Evolutionary conservation across 2,797 vertebrate genomes (phyloP).

Genomic region (Delichon dasypus): DNA sequence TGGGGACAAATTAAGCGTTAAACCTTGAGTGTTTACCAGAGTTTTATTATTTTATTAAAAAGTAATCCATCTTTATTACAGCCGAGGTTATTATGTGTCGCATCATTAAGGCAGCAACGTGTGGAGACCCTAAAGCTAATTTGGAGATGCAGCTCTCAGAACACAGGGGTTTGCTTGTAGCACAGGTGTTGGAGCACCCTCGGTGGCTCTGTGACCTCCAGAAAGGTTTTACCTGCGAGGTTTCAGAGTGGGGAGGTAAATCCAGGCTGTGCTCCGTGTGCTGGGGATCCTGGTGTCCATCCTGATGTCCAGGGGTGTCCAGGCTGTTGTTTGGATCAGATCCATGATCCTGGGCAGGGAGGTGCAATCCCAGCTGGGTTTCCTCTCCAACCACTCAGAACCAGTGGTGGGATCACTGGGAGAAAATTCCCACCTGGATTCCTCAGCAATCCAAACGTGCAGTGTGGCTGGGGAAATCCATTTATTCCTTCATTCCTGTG

Average conservation of each 20-base stretch:
- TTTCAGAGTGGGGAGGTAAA: not conserved
- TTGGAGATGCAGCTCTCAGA: slow-evolving; percentile 19
- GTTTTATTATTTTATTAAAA: slow-evolving; percentile 79
- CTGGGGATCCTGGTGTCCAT: not conserved
- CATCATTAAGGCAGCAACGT: slow-evolving; percentile 63
- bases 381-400: not conserved
- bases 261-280: not conserved
- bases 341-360: not conserved
- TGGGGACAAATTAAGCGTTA: slow-evolving; percentile 89
- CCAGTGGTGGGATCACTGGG: not conserved
- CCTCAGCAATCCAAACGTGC: rapidly evolving
- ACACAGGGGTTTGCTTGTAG: slow-evolving; percentile 32
- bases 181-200: not conserved
- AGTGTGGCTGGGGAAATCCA: not conserved
- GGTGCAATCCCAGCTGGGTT: not conserved
- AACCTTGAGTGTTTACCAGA: slow-evolving; percentile 80
- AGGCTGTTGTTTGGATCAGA: not conserved
- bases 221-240: not conserved
- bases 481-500: not conserved
- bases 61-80: slow-evolving; percentile 89
- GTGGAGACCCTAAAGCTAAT: slow-evolving; percentile 61
- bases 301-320: not conserved
- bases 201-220: slow-evolving; percentile 19
- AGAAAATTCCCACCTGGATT: not conserved
- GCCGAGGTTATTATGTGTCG: slow-evolving; percentile 67